Evolutionary conservation across 2,113 vertebrate genomes (phyloP).

Genomic region (Melozone crissalis): DNA sequence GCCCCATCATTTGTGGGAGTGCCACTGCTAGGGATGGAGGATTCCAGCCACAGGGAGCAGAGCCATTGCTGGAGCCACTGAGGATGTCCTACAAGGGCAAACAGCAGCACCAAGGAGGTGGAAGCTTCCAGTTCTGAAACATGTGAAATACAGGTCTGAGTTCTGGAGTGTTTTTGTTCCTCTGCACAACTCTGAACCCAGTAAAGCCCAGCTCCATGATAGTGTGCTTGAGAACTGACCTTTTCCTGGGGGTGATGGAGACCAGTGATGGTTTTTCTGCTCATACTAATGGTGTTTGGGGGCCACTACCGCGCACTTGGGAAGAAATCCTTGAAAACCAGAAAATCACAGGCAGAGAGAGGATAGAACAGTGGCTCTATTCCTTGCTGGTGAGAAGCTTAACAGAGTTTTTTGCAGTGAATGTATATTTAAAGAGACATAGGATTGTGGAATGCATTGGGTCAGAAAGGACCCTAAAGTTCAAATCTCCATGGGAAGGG

Average conservation of each 20-base stretch:
- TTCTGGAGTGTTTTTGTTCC: background rate
- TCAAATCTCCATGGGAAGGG: background rate
- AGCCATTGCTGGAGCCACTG: no score
- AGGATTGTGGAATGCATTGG: background rate
- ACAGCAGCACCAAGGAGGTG: background rate
- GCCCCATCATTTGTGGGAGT: no score
- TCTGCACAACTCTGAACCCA: background rate
- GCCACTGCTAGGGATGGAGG: no score
- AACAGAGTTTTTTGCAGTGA: background rate
- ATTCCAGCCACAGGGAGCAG: no score
- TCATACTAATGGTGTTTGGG: background rate
- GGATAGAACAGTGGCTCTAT: background rate
- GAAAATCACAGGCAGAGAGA: background rate
- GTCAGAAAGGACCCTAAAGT: background rate
- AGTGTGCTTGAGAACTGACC: background rate
- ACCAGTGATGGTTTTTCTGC: background rate
- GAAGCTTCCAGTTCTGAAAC: background rate
- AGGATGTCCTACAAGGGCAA: no score
- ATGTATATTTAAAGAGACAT: background rate
- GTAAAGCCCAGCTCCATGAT: accelerated
- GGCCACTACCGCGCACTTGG: background rate
- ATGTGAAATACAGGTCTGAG: background rate
- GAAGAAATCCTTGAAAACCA: background rate
- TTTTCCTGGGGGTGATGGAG: background rate
- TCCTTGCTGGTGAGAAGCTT: background rate